Base-by-base conservation (phyloP, 2,888 invertebrate genomes). In the Cephus runcator region DNA sequence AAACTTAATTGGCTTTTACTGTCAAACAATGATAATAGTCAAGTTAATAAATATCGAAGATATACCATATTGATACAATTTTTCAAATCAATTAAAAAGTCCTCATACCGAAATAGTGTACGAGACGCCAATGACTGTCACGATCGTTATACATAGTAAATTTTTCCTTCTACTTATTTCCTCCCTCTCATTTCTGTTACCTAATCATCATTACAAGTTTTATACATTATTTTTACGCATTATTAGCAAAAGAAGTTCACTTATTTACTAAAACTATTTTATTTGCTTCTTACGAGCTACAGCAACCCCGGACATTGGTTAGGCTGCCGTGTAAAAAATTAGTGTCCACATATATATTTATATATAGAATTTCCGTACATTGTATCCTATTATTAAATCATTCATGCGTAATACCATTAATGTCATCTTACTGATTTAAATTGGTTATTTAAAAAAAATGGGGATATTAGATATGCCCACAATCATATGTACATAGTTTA, bases 261-360 rank as follows among this genome's bases (percentile, higher is more conserved):
- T 83, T 82, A 82, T 73, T 73, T 77, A 75, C 85, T 87, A 87
- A 77, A 40, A 31, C 82, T 83, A 82, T 83, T 82, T 78, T 73
- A 83, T 80, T 83, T 81, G 76, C 77, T 80, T 73, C 82, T 86
- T 87, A 88, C 84, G 76, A 81, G 83, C 85, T 88, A 87, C 56
- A 56, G 83, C 80, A 87, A 89, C 85, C 82, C 83, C 85, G 87
- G 86, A 87, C 84, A 81, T 83, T 75, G 81, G 11, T 82, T 76
- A 82, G 82, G 84, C 86, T 86, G 87, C 84, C 85, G 84, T 85
- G 83, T 68, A 83, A 85, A 82, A 82, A 79, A 23, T 56, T 9
- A 56, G 56, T 56, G 23, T 23, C 9, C 1, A 23, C 56, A 56
- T 56, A 23, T 56, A 56, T 56, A 56, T 56, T 4, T 56, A 56